Conservation (phyloP, 2,888 invertebrate species). For the Cephonodes hylas region DNA sequence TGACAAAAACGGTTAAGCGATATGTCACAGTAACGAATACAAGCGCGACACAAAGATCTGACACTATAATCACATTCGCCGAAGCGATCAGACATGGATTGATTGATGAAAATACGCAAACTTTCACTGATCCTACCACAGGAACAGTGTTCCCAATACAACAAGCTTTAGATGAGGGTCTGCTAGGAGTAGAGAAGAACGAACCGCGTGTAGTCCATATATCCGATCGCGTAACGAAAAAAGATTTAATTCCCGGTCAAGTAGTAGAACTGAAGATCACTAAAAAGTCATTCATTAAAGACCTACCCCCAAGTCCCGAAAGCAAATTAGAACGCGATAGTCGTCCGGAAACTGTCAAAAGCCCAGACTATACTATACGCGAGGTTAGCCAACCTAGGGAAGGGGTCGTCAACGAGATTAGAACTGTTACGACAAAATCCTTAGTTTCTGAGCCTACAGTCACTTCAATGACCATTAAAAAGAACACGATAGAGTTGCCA, state of each 20-base stretch:
- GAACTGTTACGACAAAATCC: slow-evolving; percentile 67
- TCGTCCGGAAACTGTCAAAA: slow-evolving; percentile 80
- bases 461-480: slow-evolving; percentile 79
- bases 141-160: slow-evolving; percentile 87
- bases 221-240: slow-evolving; percentile 62
- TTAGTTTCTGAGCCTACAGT: slow-evolving; percentile 73
- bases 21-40: slow-evolving; percentile 89
- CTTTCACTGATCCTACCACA: slow-evolving; percentile 88
- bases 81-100: slow-evolving; percentile 89
- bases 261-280: slow-evolving; percentile 77
- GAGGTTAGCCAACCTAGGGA: slow-evolving; percentile 46
- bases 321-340: slow-evolving; percentile 75
- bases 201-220: slow-evolving; percentile 66
- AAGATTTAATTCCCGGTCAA: slow-evolving; percentile 69
- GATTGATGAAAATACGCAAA: slow-evolving; percentile 89
- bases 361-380: slow-evolving; percentile 72
- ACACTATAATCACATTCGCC: slow-evolving; percentile 85
- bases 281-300: slow-evolving; percentile 75
- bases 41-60: slow-evolving; percentile 79
- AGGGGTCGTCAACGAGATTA: slow-evolving; percentile 51
- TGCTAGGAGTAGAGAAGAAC: slow-evolving; percentile 83
- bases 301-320: slow-evolving; percentile 69
- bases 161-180: slow-evolving; percentile 88
- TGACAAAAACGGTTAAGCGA: slow-evolving; percentile 90
- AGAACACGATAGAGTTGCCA: slow-evolving; percentile 89